These are phyloP conservation scores for Tonatia bakeri DNA, from an alignment of 2,113 vertebrate genomes.

Conservation along the genomic window DNA sequence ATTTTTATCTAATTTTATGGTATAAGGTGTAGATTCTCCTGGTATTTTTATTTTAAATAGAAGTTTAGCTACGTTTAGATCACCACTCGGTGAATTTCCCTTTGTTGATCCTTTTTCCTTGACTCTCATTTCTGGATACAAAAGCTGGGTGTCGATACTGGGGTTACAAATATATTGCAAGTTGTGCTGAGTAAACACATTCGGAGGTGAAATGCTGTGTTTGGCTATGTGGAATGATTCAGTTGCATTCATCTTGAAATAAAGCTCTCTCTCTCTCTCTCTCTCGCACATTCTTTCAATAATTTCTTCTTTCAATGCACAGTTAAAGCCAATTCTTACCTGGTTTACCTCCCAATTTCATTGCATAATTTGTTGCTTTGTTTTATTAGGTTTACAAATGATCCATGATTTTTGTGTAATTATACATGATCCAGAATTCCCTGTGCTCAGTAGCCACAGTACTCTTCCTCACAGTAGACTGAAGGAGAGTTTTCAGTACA, in stretches of 20 bases:
- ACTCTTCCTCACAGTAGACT: neutral
- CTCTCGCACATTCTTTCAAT: neutral
- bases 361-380: neutral
- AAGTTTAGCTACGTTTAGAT: neutral
- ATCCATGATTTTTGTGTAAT: neutral
- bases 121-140: neutral
- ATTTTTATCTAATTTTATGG: conserved; percentile 8
- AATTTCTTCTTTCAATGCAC: neutral
- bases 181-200: neutral
- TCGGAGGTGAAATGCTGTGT: neutral
- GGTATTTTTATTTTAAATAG: conserved; percentile 28
- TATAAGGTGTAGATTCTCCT: neutral
- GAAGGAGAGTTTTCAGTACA: neutral
- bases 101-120: neutral
- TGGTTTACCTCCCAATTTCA: neutral
- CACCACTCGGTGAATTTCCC: neutral
- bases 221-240: neutral
- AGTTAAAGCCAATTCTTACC: neutral
- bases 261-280: neutral
- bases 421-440: conserved; percentile 10
- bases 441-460: neutral
- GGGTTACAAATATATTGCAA: neutral
- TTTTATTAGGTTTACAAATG: conserved; percentile 6
- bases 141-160: neutral
- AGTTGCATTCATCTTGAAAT: neutral